Evolutionary conservation across 2,797 vertebrate genomes (phyloP), one percentile per base, ranked within the genome.

Genomic region (Sebastes jordani): DNA sequence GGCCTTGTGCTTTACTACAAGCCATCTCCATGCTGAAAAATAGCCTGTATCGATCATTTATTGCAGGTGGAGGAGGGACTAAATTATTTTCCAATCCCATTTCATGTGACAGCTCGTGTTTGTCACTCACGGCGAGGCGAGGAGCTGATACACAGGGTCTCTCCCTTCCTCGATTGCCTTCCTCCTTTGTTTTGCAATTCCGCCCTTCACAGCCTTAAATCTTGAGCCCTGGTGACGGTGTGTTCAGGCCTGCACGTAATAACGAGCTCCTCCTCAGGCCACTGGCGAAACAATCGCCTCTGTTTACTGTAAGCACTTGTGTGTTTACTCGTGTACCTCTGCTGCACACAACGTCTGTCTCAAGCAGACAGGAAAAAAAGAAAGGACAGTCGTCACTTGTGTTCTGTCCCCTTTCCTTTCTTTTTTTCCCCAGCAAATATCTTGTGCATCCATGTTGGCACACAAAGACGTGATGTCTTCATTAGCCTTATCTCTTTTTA

Each of bases 51-150:
- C 25, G 90, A 94, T 95, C 86, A 91, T 93, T 89, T 91, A 88
- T 90, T 25, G 79, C 86, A 86, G 90, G 78, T 87, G 38, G 38
- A 16, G 38, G 69, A 67, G 62, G 74, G 71, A 34, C 84, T 90
- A 89, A 94, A 95, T 95, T 92, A 94, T 95, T 91, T 88, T 91
- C 80, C 91, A 88, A 84, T 91, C 86, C 80, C 78, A 82, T 93
- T 92, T 88, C 72, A 72, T 89, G 74, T 93, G 91, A 93, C 93
- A 93, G 89, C 74, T 73, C 25, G 30, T 88, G 83, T 91, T 76
- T 85, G 81, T 93, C 90, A 85, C 76, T 46, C 58, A 42, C 7
- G 3, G 67, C 11, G 14, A 11, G 62, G 58, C 65, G 61, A 46
- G 60, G 78, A 70, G 79, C 54, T 13, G 80, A 32, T 27, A 36